Evolutionary conservation across 2,797 vertebrate genomes (phyloP).

Genomic region (Sebastes trivittatus): DNA sequence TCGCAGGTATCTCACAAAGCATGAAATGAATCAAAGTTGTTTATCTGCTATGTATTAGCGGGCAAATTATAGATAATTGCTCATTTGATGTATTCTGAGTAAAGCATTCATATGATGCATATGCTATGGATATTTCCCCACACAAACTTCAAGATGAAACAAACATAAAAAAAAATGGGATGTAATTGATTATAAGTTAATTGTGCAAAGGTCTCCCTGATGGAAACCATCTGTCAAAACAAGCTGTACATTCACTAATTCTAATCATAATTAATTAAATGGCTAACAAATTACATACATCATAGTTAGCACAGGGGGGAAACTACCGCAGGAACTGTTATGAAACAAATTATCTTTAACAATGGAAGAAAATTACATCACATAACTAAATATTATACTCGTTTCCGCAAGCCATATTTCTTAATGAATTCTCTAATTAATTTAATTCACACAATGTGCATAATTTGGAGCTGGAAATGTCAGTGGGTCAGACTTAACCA

Average conservation of each 20-base stretch:
- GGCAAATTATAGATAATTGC: constrained; percentile 74
- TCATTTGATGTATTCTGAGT: constrained; percentile 69
- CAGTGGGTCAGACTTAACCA: constrained; percentile 88
- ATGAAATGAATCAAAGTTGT: constrained; percentile 55
- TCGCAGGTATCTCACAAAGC: constrained; percentile 41
- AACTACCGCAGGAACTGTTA: constrained; percentile 91
- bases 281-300: constrained; percentile 95
- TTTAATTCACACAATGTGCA: constrained; percentile 92
- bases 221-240: constrained; percentile 94
- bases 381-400: constrained; percentile 89
- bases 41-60: constrained; percentile 58
- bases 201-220: constrained; percentile 89
- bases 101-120: constrained; percentile 63
- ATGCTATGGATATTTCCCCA: constrained; percentile 69
- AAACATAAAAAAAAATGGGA: constrained; percentile 65
- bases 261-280: constrained; percentile 97
- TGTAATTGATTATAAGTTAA: constrained; percentile 86
- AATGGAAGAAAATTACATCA: constrained; percentile 92
- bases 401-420: constrained; percentile 89
- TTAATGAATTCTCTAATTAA: constrained; percentile 97
- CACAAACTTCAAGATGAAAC: constrained; percentile 72
- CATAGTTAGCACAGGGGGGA: constrained; percentile 84
- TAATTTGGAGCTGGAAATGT: constrained; percentile 93
- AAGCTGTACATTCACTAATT: constrained; percentile 86
- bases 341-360: constrained; percentile 93